These are phyloP conservation scores for Orius insidiosus DNA, from an alignment of 1,140 invertebrate species.

Conservation along the genomic window DNA sequence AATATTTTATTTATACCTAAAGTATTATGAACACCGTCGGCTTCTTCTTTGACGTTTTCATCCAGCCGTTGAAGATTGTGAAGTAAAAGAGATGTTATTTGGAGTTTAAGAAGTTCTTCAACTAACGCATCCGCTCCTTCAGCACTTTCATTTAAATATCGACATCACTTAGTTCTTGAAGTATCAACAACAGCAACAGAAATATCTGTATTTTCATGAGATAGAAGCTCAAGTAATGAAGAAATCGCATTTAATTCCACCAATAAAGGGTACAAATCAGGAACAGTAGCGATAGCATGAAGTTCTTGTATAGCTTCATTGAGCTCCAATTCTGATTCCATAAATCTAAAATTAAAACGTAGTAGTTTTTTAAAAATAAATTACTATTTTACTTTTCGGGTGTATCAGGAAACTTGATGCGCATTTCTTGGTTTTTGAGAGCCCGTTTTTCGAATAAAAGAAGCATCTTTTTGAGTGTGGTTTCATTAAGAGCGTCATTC, in stretches of 20 bases:
- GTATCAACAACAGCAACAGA: constrained; percentile 59
- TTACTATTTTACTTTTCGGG: constrained; percentile 68
- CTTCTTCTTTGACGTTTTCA: constrained; percentile 85
- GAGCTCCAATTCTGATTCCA: constrained; percentile 96
- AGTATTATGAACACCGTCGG: constrained; percentile 91
- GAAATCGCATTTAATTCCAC: constrained; percentile 79
- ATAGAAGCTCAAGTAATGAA: constrained; percentile 78
- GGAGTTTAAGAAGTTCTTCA: constrained; percentile 65
- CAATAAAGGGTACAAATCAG: constrained; percentile 82
- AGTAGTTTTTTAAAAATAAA: no score
- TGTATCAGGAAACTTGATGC: constrained; percentile 94
- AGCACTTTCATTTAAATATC: constrained; percentile 79
- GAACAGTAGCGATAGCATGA: constrained; percentile 84
- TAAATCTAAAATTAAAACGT: constrained; percentile 48
- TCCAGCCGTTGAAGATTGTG: constrained; percentile 88
- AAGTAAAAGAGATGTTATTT: constrained; percentile 77
- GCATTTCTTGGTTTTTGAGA: constrained; percentile 91
- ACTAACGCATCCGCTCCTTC: constrained; percentile 64
- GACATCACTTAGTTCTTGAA: constrained; percentile 86
- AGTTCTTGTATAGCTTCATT: constrained; percentile 86
- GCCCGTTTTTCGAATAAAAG: constrained; percentile 86
- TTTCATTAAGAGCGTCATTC: constrained; percentile 69
- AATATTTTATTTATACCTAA: constrained; percentile 39
- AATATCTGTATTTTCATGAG: constrained; percentile 94
- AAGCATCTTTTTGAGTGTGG: constrained; percentile 71